Base-by-base conservation (phyloP, 2,113 vertebrate species). In the Silurus glanis region DNA sequence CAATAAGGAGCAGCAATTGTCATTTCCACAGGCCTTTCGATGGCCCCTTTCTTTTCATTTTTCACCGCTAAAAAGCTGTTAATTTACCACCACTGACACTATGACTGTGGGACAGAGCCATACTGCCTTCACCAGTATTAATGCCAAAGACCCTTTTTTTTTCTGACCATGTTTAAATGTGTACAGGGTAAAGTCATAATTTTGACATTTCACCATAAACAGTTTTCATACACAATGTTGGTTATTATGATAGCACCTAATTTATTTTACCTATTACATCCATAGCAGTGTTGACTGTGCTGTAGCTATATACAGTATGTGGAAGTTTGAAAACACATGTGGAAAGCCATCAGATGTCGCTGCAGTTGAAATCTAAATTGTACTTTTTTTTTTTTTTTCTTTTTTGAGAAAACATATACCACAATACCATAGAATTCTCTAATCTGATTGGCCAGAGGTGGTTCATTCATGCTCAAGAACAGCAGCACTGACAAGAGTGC, bases 1-100 rank as follows among this genome's bases (percentile, higher is more conserved):
- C 78, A 85, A 74, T 88, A 72, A 85, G 83, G 49, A 47, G 67
- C 45, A 67, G 78, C 13, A 21, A 37, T 85, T 88, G 88, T 72
- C 74, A 89, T 82, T 51, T 84, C 45, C 55, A 17, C 25, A 28
- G 47, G 14, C 74, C 53, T 17, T 53, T 76, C 53, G 4, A 37
- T 74, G 49, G 61, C 67, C 9, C 78, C 64, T n/a, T 28, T 72
- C 58, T 84, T 83, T 85, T 82, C 2, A 82, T 83, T 80, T 81
- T 85, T 86, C 13, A 28, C 28, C 17, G 23, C 67, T 55, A 61
- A 79, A 83, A 86, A 61, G 74, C 76, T 45, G 86, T 23, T 74
- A 3, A 61, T 82, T 61, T 66, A 55, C 8, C 55, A 76, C 49
- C 56, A 21, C 61, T 74, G 13, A 51, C 45, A 81, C 45, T 59